A percentile compares a stretch with the other conserved stretches of the same genome.
These are phyloP conservation scores for Tetragnatha versicolor DNA, from an alignment of 1,140 invertebrate species.

Conservation along the genomic window DNA sequence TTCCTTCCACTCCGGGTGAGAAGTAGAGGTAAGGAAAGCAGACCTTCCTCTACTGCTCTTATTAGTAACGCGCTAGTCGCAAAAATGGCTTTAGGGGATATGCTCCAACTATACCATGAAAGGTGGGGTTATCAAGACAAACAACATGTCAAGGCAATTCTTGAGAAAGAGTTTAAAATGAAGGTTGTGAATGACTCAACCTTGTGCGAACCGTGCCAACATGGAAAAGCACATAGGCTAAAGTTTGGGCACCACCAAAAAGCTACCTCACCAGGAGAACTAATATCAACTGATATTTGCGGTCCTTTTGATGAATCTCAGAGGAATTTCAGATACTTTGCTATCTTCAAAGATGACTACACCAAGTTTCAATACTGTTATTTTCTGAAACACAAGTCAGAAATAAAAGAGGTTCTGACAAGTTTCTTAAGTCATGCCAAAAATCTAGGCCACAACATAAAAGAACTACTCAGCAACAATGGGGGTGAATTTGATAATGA, in stretches of 20 bases:
- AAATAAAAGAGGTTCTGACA: conserved; percentile 6
- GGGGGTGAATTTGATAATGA: conserved; percentile 44
- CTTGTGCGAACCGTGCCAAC: conserved; percentile 7
- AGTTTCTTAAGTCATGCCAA: conserved; percentile 17
- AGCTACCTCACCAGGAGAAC: background rate
- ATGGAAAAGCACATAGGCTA: conserved; percentile 26
- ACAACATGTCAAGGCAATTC: too few species aligned
- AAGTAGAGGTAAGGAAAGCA: too few species aligned
- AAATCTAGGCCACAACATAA: background rate
- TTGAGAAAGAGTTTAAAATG: too few species aligned
- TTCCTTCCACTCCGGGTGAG: too few species aligned
- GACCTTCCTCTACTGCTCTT: too few species aligned
- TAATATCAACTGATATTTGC: conserved; percentile 25
- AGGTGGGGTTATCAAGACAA: too few species aligned
- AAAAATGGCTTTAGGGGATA: background rate
- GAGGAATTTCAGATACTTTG: conserved; percentile 20
- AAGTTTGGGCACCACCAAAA: conserved; percentile 10
- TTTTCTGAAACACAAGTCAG: conserved; percentile 37
- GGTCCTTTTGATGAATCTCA: conserved; percentile 41
- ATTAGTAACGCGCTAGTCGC: background rate
- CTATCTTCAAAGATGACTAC: conserved; percentile 40
- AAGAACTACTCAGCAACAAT: conserved; percentile 40
- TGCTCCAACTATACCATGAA: background rate
- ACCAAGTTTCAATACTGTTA: conserved; percentile 13
- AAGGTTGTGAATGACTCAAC: too few species aligned